Conservation (phyloP, 1,140 invertebrate genomes). For the Atopsyche davidsoni region DNA sequence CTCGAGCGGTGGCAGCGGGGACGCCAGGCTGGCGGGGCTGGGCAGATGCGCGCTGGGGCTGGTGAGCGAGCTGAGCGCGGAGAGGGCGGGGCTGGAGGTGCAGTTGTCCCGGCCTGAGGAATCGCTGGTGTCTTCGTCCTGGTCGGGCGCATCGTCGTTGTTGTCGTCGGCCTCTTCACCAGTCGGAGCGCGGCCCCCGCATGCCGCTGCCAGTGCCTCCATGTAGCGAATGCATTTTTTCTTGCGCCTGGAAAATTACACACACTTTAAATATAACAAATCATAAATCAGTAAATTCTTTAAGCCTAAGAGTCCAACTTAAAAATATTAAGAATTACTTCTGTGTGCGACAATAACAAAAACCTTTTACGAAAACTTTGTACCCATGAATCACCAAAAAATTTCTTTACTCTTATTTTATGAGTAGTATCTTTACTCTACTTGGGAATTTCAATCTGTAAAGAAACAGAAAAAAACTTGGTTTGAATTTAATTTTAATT, state of each 20-base stretch:
- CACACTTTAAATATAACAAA: too few relatives aligned
- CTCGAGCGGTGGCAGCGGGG: slow-evolving; percentile 31
- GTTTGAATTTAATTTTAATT: too few relatives aligned
- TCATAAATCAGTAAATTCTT: too few relatives aligned
- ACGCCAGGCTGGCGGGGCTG: slow-evolving; percentile 60
- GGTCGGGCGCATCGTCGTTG: slow-evolving; percentile 60
- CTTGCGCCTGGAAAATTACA: slow-evolving; percentile 90
- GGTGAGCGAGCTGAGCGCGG: slow-evolving; percentile 70
- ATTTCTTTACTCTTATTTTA: too few relatives aligned
- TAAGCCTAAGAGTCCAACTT: too few relatives aligned
- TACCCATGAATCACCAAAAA: too few relatives aligned
- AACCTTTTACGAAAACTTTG: too few relatives aligned
- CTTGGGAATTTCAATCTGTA: too few relatives aligned
- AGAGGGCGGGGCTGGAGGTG: slow-evolving; percentile 70
- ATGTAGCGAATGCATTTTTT: slow-evolving; percentile 97
- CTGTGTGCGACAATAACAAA: too few relatives aligned
- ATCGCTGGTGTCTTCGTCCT: slow-evolving; percentile 65
- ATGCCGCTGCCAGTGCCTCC: slow-evolving; percentile 65
- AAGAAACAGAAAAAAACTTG: too few relatives aligned
- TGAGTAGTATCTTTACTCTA: too few relatives aligned
- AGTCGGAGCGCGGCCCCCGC: slow-evolving; percentile 52
- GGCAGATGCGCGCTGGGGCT: slow-evolving; percentile 64
- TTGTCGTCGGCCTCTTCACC: slow-evolving; percentile 54
- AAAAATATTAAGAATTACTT: too few relatives aligned
- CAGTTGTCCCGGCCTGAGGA: slow-evolving; percentile 60